Evolutionary conservation across 2,888 invertebrate species (phyloP), one percentile per base, ranked within the genome.

Genomic region (Limnephilus rhombicus): DNA sequence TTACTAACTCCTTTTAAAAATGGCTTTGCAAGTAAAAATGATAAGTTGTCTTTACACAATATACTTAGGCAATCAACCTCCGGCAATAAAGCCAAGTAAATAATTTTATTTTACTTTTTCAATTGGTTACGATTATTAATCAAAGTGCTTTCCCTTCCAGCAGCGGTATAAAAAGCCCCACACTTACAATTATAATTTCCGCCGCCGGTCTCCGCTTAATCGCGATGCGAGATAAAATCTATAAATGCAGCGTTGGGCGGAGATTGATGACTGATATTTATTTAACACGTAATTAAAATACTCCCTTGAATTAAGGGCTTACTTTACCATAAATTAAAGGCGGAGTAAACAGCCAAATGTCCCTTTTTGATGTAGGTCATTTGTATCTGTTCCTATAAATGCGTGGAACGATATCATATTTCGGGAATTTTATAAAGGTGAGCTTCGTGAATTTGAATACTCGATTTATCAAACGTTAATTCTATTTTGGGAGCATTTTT

Each of bases 191-290:
- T 68, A 68, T 68, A 24, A 68, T n/a, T 7, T 68, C 24, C 68
- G 83, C 83, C 37, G 31, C 83, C 83, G 9, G 83, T 83, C 15
- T 18, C 37, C 37, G 37, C 83, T 83, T 83, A 37, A 83, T 83
- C 34, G 83, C 83, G 83, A 83, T 83, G 68, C 83, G 37, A 83
- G 83, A 83, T 83, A 37, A 83, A 37, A 83, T 83, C 83, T 83
- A 83, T 83, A 86, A 68, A 86, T 86, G 86, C 86, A 37, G 29
- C 29, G 86, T 5, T 45, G 41, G 86, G 45, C 86, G 86, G 37
- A 45, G 86, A 86, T 86, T 86, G 45, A 86, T 86, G 86, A 41
- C 29, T 29, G 45, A 86, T 86, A 86, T 86, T 86, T 45, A 49
- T 45, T 86, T 45, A 41, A 45, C 86, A 41, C 41, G 41, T 45